A percentile compares a stretch with the other conserved stretches of the same genome.
These are phyloP conservation scores for Pristionchus japonicus DNA, from an alignment of 2,888 invertebrate species.

Conservation along the genomic window DNA sequence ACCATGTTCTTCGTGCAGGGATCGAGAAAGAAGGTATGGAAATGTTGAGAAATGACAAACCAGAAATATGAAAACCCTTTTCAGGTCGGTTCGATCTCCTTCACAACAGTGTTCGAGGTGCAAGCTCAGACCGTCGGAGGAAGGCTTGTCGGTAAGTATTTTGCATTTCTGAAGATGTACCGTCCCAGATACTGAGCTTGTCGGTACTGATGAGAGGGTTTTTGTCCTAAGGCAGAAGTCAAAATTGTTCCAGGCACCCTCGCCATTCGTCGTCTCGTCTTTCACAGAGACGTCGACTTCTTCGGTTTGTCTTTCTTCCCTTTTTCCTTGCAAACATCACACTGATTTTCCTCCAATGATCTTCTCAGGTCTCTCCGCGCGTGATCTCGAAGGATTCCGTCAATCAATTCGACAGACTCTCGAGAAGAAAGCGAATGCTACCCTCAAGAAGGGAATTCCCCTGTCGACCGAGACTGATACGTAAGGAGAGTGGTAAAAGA, in stretches of 20 bases:
- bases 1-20: slow-evolving; percentile 49
- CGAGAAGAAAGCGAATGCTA: slow-evolving; percentile 59
- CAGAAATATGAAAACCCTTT: too few relatives aligned
- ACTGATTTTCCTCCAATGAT: neutral
- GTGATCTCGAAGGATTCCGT: slow-evolving; percentile 61
- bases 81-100: slow-evolving; percentile 46
- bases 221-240: too few relatives aligned
- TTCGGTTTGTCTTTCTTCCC: slow-evolving; percentile 47
- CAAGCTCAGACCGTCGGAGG: slow-evolving; percentile 30
- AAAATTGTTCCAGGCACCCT: slow-evolving; percentile 59
- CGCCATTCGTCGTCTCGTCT: slow-evolving; percentile 53
- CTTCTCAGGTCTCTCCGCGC: slow-evolving; percentile 47
- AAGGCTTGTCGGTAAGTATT: slow-evolving; percentile 39
- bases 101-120: slow-evolving; percentile 47
- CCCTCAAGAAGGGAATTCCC: slow-evolving; percentile 57
- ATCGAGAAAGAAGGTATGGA: slow-evolving; percentile 44
- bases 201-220: too few relatives aligned
- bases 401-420: slow-evolving; percentile 49
- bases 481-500: slow-evolving; percentile 29
- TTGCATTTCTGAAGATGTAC: too few relatives aligned
- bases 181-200: too few relatives aligned
- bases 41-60: neutral
- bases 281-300: slow-evolving; percentile 58
- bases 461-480: slow-evolving; percentile 55
- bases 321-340: neutral